Evolutionary conservation across 2,113 vertebrate genomes (phyloP).

Genomic region (Xiphorhynchus elegans): DNA sequence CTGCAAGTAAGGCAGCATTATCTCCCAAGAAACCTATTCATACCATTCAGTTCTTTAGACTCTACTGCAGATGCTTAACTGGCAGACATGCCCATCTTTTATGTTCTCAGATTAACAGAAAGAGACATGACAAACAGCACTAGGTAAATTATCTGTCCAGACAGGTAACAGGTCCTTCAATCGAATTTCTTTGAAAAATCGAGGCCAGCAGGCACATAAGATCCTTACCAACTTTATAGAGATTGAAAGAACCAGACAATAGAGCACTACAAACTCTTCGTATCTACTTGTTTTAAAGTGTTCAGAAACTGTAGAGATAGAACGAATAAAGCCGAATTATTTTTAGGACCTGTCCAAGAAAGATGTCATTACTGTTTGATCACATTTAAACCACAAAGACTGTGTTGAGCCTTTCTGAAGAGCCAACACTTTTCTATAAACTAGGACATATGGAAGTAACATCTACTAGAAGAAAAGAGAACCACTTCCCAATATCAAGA

Average conservation of each 20-base stretch:
- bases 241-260: neutral
- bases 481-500: neutral
- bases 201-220: neutral
- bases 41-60: neutral
- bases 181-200: neutral
- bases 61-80: neutral
- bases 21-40: neutral
- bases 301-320: neutral
- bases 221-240: neutral
- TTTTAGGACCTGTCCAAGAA: neutral
- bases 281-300: neutral
- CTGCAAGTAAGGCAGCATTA: neutral
- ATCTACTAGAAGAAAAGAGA: fast-evolving
- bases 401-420: neutral
- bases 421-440: neutral
- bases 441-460: neutral
- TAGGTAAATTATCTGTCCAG: neutral
- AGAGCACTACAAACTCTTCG: neutral
- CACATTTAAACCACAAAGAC: neutral
- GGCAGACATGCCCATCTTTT: neutral
- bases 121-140: neutral
- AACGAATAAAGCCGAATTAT: neutral
- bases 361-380: neutral
- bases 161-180: neutral
- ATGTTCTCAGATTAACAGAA: neutral